Conservation (phyloP, 1,140 invertebrate genomes). For the Procambarus clarkii region DNA sequence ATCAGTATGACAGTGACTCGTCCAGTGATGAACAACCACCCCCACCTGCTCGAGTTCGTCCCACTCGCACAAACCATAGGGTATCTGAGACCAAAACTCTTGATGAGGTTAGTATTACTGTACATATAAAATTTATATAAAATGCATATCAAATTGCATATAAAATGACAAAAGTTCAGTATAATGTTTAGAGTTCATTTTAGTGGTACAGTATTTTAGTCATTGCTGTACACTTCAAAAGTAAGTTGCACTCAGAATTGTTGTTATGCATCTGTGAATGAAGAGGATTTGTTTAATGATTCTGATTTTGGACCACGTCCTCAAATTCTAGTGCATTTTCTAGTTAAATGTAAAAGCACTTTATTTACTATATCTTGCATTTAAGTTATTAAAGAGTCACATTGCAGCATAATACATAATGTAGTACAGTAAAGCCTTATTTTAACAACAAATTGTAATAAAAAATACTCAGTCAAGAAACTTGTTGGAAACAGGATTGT, state of each 20-base stretch:
- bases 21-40: conserved; percentile 72
- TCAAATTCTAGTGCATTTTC: no score
- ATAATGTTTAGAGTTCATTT: neutral
- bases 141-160: neutral
- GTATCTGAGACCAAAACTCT: conserved; percentile 73
- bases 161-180: neutral
- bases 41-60: conserved; percentile 58
- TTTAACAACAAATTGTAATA: no score
- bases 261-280: neutral
- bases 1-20: conserved; percentile 71
- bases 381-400: no score
- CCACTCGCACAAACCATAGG: conserved; percentile 59
- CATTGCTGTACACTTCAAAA: conserved; percentile 30
- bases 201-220: neutral
- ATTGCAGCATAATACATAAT: no score
- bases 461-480: no score
- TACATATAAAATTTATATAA: no score
- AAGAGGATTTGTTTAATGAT: no score
- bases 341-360: no score
- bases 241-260: conserved; percentile 30
- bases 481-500: no score
- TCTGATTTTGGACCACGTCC: no score
- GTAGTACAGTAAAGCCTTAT: no score
- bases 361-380: no score
- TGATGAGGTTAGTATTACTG: conserved; percentile 70